These are phyloP conservation scores for Callaeas wilsoni DNA, from an alignment of 2,113 vertebrate species.

Conservation along the genomic window DNA sequence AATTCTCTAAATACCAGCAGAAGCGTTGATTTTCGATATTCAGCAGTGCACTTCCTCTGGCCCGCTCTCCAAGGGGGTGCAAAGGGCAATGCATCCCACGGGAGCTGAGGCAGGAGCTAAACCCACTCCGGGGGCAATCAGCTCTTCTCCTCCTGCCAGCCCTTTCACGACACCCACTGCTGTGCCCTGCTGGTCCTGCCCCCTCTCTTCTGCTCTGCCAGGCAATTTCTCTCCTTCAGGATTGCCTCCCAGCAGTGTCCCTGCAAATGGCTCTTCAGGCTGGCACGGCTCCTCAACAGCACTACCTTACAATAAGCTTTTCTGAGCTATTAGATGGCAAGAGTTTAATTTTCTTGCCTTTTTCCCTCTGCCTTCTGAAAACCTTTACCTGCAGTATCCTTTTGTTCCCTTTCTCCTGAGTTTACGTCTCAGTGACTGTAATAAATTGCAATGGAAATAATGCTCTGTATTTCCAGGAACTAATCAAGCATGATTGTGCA, in stretches of 20 bases:
- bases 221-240: background rate
- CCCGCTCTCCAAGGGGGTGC: background rate
- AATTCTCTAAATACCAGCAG: background rate
- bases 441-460: constrained; percentile 19
- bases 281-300: background rate
- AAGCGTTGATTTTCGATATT: background rate
- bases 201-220: background rate
- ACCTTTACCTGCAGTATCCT: background rate
- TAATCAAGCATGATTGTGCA: background rate
- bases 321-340: background rate
- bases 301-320: background rate
- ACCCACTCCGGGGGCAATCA: background rate
- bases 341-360: background rate
- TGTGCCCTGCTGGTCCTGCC: background rate
- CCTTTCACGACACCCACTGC: background rate
- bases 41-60: background rate
- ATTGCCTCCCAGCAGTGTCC: background rate
- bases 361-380: background rate
- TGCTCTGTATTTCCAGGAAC: constrained; percentile 10
- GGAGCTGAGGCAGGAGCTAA: background rate
- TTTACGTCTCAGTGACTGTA: background rate
- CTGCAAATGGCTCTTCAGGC: background rate
- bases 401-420: background rate
- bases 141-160: background rate
- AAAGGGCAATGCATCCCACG: background rate